phyloP scores from a whole-genome alignment of 1,140 invertebrate genomes.

The Nasonia giraulti region DNA sequence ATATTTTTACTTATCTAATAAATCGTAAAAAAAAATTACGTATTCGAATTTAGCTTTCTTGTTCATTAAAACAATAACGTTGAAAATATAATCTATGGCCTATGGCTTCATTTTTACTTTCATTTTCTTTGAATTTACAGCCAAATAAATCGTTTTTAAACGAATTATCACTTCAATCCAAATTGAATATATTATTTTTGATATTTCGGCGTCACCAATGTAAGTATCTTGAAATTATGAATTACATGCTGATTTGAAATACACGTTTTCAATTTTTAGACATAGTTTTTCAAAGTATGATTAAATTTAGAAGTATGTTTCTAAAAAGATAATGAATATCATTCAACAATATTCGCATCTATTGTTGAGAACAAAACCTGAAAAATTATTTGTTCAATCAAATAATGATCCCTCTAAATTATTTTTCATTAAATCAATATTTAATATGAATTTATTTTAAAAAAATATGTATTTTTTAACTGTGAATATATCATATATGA shows the following conservation, averaged over 20 bases:
- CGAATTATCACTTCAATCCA: background rate
- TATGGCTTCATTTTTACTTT: background rate
- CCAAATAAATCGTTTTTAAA: background rate
- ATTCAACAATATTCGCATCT: background rate
- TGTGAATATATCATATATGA: slow-evolving; percentile 8
- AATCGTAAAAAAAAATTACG: slow-evolving; percentile 17
- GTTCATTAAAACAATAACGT: slow-evolving; percentile 4
- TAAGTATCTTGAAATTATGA: background rate
- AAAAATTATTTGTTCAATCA: background rate
- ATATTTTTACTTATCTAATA: background rate
- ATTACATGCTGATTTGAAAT: background rate
- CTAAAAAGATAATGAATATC: background rate
- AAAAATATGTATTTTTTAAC: slow-evolving; percentile 8
- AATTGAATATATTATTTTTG: background rate
- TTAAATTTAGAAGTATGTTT: background rate
- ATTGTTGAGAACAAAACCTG: background rate
- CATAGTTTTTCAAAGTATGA: background rate
- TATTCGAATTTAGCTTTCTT: slow-evolving; percentile 16
- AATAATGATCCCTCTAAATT: background rate
- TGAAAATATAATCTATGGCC: slow-evolving; percentile 3
- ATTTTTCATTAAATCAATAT: background rate
- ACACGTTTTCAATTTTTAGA: background rate
- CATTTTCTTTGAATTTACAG: background rate
- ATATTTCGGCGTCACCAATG: too few species aligned
- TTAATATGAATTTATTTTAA: slow-evolving; percentile 5